Evolutionary conservation across 2,113 vertebrate species (phyloP), one percentile per base, ranked within the genome.

Genomic region (Oryzias curvinotus): DNA sequence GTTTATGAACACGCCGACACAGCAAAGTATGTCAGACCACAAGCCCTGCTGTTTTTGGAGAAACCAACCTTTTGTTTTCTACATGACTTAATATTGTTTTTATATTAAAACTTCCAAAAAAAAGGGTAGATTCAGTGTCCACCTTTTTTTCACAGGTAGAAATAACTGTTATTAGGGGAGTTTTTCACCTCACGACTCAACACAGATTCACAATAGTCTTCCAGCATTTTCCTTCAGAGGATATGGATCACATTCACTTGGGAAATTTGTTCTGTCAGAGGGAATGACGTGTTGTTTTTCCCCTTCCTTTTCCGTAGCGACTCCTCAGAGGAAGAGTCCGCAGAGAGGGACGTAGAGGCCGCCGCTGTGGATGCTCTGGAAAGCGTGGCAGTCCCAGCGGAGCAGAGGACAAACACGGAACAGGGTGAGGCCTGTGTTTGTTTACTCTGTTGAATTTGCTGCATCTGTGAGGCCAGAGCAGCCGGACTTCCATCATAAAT

Each of bases 321-420:
- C 65, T 92, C 91, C 25, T 91, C 89, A 18, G 91, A 86, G 78
- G 90, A 92, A 62, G 91, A 91, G 75, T 78, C 79, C 1, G 4
- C 86, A 2, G 87, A 90, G 52, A 75, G n/a, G 26, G 89, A 91
- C 41, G 87, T 87, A 14, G 88, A 89, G 52, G 42, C 5, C 0
- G 57, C 50, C 0, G 57, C 64, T 19, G 41, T 7, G 5, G 45
- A 59, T 19, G 58, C 75, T 21, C 59, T 30, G 55, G 16, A 18
- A 14, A 8, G 64, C 68, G 45, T 54, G 0, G 68, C 57, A 3
- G 71, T 52, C 68, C 30, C 53, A 0, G 44, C 55, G 21, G 46
- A 18, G 17, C 63, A 65, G 23, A 48, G 46, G 18, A 55, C 68
- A 26, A 73, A 68, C 59, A 74, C 77, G 55, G 64, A 85, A 51